Conservation (phyloP, 2,113 vertebrate species). For the Laticauda colubrina region DNA sequence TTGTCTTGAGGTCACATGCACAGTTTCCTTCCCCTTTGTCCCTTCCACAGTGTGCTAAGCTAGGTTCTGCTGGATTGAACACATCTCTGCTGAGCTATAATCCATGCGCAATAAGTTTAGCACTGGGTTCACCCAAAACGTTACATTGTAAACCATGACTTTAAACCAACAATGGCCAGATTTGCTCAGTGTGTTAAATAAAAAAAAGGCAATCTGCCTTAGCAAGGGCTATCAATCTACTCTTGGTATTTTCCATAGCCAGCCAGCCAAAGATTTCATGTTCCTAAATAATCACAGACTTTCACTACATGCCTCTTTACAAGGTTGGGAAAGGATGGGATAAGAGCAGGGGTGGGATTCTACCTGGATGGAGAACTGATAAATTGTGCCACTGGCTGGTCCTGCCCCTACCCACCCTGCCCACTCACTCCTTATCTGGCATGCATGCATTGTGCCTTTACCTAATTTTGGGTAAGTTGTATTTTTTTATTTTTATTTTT, state of each 20-base stretch:
- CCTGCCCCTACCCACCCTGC: too few relatives aligned
- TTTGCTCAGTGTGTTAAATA: background rate
- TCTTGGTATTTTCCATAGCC: background rate
- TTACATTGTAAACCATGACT: background rate
- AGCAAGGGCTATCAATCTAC: background rate
- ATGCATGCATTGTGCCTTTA: too few relatives aligned
- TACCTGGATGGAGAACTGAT: too few relatives aligned
- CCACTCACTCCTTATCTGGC: too few relatives aligned
- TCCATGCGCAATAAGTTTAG: background rate
- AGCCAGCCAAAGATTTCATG: background rate
- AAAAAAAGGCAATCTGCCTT: background rate
- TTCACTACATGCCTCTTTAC: background rate
- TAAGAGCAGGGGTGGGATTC: too few relatives aligned
- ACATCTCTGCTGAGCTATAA: background rate
- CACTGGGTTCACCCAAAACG: background rate
- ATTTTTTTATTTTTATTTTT: too few relatives aligned
- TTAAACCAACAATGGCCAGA: background rate
- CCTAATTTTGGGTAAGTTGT: too few relatives aligned
- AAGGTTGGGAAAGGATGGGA: background rate
- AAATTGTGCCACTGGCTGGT: too few relatives aligned
- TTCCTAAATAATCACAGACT: background rate
- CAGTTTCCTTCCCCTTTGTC: background rate
- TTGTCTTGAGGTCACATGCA: fast-evolving
- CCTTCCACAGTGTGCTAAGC: background rate
- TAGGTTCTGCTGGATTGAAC: background rate